Percentiles rank a stretch among this genome's conserved stretches.
phyloP scores from a whole-genome alignment of 2,797 vertebrate genomes.

The Oreortyx pictus region DNA sequence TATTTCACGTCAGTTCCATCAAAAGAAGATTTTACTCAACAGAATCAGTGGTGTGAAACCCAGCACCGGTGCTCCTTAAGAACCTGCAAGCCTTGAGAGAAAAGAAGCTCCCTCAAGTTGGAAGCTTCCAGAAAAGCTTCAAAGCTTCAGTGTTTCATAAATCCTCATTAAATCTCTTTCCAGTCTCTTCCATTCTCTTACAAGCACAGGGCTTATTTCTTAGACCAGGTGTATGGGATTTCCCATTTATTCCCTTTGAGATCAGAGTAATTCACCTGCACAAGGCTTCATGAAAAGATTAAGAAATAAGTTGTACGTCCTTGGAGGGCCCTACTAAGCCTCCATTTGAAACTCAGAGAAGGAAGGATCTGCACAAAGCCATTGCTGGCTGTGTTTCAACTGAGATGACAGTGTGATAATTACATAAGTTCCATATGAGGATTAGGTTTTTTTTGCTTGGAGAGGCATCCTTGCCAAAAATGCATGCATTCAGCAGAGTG shows the following conservation, averaged over 20 bases:
- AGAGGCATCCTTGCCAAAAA: slow-evolving; percentile 1
- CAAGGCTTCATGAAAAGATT: background rate
- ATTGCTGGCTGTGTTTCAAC: background rate
- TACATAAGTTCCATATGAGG: background rate
- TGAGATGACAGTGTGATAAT: background rate
- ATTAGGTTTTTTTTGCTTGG: background rate
- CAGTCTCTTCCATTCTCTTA: background rate
- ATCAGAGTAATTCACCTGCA: background rate
- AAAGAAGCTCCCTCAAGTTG: background rate
- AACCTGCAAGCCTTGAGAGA: slow-evolving; percentile 7
- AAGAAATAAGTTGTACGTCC: background rate
- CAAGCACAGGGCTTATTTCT: background rate
- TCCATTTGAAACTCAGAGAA: background rate
- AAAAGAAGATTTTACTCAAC: background rate
- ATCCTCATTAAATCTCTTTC: background rate
- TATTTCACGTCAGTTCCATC: background rate
- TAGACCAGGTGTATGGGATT: background rate
- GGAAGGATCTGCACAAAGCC: background rate
- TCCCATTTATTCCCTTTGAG: background rate
- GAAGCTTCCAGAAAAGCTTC: background rate
- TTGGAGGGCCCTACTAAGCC: background rate
- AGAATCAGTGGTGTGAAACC: slow-evolving; percentile 6
- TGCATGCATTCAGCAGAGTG: background rate
- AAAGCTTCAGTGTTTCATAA: background rate
- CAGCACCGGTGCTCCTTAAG: background rate